Evolutionary conservation across 2,113 vertebrate species (phyloP).

Genomic region (Ibidorhyncha struthersii): DNA sequence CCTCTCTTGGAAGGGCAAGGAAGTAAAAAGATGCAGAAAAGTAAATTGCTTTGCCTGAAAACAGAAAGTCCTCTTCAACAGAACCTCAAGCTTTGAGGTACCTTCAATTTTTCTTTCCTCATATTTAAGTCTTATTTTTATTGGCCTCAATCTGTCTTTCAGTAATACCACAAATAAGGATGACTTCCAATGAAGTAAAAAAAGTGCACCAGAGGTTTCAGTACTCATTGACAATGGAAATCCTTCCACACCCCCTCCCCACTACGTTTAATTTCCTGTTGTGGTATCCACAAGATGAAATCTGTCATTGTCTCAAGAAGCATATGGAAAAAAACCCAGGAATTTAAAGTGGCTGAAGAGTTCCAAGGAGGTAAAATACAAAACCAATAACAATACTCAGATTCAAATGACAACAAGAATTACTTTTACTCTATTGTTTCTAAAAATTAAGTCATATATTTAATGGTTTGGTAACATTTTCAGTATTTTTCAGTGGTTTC

Average conservation of each 20-base stretch:
- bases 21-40: background rate
- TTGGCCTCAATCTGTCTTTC: background rate
- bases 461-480: background rate
- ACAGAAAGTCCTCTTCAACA: background rate
- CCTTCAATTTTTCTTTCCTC: background rate
- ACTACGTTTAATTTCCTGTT: background rate
- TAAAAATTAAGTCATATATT: background rate
- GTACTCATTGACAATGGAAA: background rate
- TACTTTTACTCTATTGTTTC: background rate
- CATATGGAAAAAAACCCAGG: background rate
- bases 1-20: background rate
- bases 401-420: background rate
- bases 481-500: background rate
- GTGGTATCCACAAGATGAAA: background rate
- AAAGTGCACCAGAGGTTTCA: background rate
- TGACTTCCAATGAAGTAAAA: background rate
- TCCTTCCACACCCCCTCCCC: too few relatives aligned
- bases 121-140: background rate
- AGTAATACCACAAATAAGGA: background rate
- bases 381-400: background rate
- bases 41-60: background rate
- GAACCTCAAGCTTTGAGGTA: background rate
- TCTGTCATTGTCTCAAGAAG: background rate
- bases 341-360: background rate
- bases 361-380: background rate